These are phyloP conservation scores for Hypomecis atomaria DNA, from an alignment of 2,888 invertebrate genomes.

Conservation along the genomic window DNA sequence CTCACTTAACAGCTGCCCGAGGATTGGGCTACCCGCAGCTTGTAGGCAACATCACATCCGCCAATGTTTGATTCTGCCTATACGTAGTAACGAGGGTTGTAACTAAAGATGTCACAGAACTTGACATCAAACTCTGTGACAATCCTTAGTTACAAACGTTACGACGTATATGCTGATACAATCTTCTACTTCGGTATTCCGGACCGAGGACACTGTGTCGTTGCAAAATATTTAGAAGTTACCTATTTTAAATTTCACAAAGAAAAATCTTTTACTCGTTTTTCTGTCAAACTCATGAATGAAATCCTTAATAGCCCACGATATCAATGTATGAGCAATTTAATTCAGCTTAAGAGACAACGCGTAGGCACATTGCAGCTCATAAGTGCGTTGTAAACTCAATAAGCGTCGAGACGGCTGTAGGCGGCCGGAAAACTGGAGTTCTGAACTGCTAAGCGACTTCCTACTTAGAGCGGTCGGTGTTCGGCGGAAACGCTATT, in stretches of 20 bases:
- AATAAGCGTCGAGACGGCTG: constrained; percentile 78
- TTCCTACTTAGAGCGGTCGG: constrained; percentile 80
- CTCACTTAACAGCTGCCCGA: no score
- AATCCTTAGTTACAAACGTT: no score
- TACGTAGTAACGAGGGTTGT: no score
- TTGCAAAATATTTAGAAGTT: background rate
- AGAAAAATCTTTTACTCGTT: constrained; percentile 5
- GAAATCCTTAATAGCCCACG: constrained; percentile 63
- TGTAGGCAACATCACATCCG: no score
- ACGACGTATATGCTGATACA: no score
- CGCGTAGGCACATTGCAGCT: constrained; percentile 77
- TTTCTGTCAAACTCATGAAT: constrained; percentile 44
- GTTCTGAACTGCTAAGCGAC: constrained; percentile 73
- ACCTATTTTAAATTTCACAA: background rate
- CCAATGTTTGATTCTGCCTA: no score
- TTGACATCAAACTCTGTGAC: no score
- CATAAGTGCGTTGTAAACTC: constrained; percentile 81
- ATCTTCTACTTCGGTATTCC: no score
- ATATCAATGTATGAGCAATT: constrained; percentile 76
- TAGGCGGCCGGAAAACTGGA: constrained; percentile 82
- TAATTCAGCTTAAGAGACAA: constrained; percentile 78
- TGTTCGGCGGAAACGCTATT: constrained; percentile 81
- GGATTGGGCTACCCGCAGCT: no score
- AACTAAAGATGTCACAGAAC: no score
- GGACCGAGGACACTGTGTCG: no score